phyloP scores from a whole-genome alignment of 2,113 vertebrate species.

The Mirounga angustirostris region DNA sequence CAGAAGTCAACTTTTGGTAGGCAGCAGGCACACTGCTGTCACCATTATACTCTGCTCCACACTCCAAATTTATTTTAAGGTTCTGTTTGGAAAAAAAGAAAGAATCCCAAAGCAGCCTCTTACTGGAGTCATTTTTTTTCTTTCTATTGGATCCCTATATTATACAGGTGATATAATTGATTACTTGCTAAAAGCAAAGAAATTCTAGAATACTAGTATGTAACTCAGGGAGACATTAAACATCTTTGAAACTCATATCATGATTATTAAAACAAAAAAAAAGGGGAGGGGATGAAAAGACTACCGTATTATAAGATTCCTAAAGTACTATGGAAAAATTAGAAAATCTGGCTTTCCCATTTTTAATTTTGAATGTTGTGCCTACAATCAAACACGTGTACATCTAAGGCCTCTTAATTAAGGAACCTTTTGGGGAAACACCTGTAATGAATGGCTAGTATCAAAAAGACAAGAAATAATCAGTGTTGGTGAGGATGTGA shows the following conservation, averaged over 20 bases:
- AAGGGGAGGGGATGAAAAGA: background rate
- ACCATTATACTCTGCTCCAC: background rate
- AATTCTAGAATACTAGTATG: background rate
- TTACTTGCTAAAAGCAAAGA: constrained; percentile 26
- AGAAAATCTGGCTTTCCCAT: background rate
- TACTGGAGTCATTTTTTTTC: background rate
- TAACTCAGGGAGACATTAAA: background rate
- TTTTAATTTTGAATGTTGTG: background rate
- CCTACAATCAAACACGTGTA: background rate
- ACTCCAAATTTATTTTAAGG: constrained; percentile 57
- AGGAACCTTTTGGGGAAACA: background rate
- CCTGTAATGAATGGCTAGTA: background rate
- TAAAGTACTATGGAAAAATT: background rate
- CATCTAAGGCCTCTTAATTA: background rate
- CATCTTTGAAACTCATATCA: constrained; percentile 28
- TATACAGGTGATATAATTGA: background rate
- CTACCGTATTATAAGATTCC: background rate
- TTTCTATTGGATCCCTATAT: background rate
- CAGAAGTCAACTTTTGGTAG: constrained; percentile 64
- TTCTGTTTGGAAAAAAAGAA: background rate
- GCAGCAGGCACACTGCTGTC: constrained; percentile 62
- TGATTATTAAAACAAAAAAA: background rate
- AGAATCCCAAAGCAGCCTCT: background rate
- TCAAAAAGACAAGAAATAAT: background rate
- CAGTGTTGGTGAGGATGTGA: background rate